Evolutionary conservation across 2,888 invertebrate species (phyloP), one percentile per base, ranked within the genome.

Genomic region (Leptopilina syphax): DNA sequence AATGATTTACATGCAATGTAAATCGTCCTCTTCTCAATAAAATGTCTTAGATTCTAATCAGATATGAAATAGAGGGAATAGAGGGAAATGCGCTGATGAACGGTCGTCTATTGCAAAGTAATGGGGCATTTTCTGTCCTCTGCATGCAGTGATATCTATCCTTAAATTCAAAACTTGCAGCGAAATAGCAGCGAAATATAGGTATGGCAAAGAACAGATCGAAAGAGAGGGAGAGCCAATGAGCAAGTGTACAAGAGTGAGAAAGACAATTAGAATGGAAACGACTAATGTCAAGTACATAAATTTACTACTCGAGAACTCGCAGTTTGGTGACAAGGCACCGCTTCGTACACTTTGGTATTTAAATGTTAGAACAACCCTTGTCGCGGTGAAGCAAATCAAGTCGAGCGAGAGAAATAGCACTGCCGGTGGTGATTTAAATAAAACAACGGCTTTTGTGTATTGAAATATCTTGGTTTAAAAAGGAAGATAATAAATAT

Each of bases 111-210:
- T 73, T 73, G 18, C n/a, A n/a, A 73, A 73, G 34, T 73, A 34
- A 73, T 73, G 73, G 34, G 5, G 18, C 24, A 68, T 18, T 68
- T 50, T 70, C 70, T 70, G 70, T 50, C 50, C 68, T 70, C 50
- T 70, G 50, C 47, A 70, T 70, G 68, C 27, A 8, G 6, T 54
- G 54, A 13, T 70, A 57, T 54, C 44, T 44, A 44, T 44, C 54
- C 54, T 73, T 73, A 34, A 57, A 57, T 65, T 47, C 18, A 24
- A 65, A 76, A 60, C 65, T 73, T n/a, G 57, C 81, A 78, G 87
- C 84, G 86, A 90, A 90, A 89, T 90, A 90, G 57, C 81, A 78
- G 87, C 84, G 86, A 90, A 90, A 89, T 90, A 90, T 90, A 88
- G 89, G 87, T 90, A 86, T 88, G 86, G 87, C 86, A 87, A 85